A percentile compares a stretch with the other conserved stretches of the same genome.
These are phyloP conservation scores for Boulengeromyrus knoepffleri DNA, from an alignment of 2,113 vertebrate genomes.

Conservation along the genomic window DNA sequence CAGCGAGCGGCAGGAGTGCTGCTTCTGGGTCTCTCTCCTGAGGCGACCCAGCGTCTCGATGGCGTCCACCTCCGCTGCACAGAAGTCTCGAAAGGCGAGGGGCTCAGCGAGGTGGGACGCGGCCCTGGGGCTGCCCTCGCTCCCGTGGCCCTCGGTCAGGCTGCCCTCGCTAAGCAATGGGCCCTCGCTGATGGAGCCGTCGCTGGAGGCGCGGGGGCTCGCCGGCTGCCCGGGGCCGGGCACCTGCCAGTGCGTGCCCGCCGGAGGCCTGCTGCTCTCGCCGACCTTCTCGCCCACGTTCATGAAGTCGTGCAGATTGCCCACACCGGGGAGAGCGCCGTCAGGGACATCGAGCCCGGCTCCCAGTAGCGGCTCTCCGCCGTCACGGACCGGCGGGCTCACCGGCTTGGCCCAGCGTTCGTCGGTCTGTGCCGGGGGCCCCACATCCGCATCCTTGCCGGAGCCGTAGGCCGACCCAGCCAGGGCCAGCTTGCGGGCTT, in stretches of 20 bases:
- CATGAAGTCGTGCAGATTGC: conserved; percentile 68
- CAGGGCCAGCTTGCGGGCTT: conserved; percentile 80
- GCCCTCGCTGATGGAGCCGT: conserved; percentile 83
- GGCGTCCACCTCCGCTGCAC: conserved; percentile 51
- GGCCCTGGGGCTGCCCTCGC: conserved; percentile 22
- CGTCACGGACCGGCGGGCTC: conserved; percentile 70
- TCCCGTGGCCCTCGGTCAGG: conserved; percentile 67
- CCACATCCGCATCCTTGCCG: conserved; percentile 52
- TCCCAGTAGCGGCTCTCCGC: conserved; percentile 61
- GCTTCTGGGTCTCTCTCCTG: conserved; percentile 77
- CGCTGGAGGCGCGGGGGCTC: conserved; percentile 60
- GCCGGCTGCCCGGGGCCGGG: conserved; percentile 8
- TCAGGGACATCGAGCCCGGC: conserved; percentile 65
- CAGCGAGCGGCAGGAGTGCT: conserved; percentile 53
- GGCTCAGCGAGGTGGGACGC: conserved; percentile 47
- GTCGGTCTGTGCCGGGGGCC: conserved; percentile 44
- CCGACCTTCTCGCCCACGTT: conserved; percentile 60
- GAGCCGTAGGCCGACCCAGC: conserved; percentile 57
- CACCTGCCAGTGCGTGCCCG: conserved; percentile 42
- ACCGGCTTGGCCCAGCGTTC: conserved; percentile 53
- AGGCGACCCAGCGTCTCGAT: conserved; percentile 73
- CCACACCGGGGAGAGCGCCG: conserved; percentile 68
- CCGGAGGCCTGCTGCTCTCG: conserved; percentile 49
- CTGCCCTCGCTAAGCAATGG: conserved; percentile 77
- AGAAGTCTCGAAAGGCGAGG: conserved; percentile 62